Conservation (phyloP, 2,113 vertebrate genomes). For the Alethe castanea region DNA sequence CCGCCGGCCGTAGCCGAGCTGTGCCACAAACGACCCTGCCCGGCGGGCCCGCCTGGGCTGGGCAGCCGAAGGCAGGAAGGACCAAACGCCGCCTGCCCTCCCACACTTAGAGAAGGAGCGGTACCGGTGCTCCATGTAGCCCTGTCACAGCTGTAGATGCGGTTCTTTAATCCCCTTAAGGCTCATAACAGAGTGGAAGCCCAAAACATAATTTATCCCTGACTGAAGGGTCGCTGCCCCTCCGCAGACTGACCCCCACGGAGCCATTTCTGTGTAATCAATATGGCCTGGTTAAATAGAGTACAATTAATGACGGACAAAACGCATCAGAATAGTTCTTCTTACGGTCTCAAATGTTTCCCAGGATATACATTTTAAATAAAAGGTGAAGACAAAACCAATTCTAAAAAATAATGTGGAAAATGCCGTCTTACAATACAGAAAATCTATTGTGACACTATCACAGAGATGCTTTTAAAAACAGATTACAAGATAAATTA, state of each 20-base stretch:
- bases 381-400: neutral
- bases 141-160: neutral
- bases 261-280: neutral
- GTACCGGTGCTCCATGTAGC: accelerated
- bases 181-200: neutral
- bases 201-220: neutral
- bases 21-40: accelerated
- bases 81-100: neutral
- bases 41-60: neutral
- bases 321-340: neutral
- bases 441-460: neutral
- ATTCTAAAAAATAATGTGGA: neutral
- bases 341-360: neutral
- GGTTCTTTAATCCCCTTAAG: neutral
- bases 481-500: neutral
- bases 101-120: accelerated
- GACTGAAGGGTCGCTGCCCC: neutral
- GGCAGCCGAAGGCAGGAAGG: neutral
- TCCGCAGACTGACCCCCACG: accelerated
- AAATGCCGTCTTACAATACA: neutral
- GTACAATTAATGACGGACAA: neutral
- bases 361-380: neutral
- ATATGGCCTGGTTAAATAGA: neutral
- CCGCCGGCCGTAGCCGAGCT: neutral
- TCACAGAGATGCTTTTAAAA: neutral